Base-by-base conservation (phyloP, 2,113 vertebrate species). In the Genyomyrus donnyi region DNA sequence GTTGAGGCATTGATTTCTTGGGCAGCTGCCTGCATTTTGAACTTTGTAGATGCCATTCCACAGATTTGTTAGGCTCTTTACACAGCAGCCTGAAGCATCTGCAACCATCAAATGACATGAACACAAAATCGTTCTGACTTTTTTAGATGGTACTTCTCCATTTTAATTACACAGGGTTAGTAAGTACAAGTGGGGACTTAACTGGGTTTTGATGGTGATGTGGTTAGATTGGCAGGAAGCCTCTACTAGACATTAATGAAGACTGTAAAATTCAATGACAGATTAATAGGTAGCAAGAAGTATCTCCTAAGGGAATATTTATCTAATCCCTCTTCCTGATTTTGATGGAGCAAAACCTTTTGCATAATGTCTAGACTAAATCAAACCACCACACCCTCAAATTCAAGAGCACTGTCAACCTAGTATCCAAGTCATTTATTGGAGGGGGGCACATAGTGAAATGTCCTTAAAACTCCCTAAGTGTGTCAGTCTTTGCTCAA, bases 181-280 rank as follows among this genome's bases (percentile, higher is more conserved):
- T 80, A 80, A 80, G 35, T 80, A 42, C 31, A 42, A 80, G 35
- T 80, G 74, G 35, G 35, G 74, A 80, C 15, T 42, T 15, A 19
- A 80, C 74, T 80, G 31, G 74, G 74, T 17, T 80, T 42, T 80
- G 74, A 80, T 39, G 35, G 15, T 80, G 84, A 85, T 49, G 21
- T 13, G 48, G 48, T 48, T 49, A 49, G 45, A 50, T 27, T 86
- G 84, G 84, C 24, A 27, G 84, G 13, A n/a, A 50, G 46, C 9
- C 19, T 86, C 24, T 27, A 48, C 10, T 27, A 27, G 24, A 49
- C 9, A 21, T 45, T 19, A 85, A 46, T n/a, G 11, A 45, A 86
- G n/a, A 86, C 45, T n/a, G 10, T 46, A 86, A 86, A 86, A 86
- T 86, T 49, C 46, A 86, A 27, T 86, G 84, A 49, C n/a, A 49